phyloP scores from a whole-genome alignment of 2,113 vertebrate genomes.

The Coturnix japonica region DNA sequence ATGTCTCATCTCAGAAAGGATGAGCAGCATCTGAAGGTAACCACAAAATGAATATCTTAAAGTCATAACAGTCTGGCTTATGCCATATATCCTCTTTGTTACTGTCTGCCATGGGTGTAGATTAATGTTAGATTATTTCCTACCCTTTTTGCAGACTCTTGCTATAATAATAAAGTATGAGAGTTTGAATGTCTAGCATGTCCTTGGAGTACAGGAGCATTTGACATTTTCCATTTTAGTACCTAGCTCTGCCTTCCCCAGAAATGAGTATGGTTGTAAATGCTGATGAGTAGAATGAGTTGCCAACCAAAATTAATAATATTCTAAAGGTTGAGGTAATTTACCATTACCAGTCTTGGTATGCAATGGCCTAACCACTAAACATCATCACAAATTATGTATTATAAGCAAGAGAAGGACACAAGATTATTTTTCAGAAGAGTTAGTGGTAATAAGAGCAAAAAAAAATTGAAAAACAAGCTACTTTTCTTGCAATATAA shows the following conservation, averaged over 20 bases:
- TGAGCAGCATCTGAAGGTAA: conserved; percentile 4
- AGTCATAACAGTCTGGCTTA: not conserved
- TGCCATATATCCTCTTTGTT: conserved; percentile 25
- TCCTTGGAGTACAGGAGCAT: conserved; percentile 30
- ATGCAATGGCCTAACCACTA: not conserved
- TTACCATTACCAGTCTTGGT: not conserved
- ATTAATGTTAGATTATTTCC: conserved; percentile 54
- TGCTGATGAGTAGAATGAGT: conserved; percentile 12
- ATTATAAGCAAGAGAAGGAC: not conserved
- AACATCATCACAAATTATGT: not conserved
- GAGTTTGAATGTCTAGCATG: conserved; percentile 47
- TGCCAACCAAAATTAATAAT: conserved; percentile 58
- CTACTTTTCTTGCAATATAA: not conserved
- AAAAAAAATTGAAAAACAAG: conserved; percentile 37
- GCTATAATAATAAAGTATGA: conserved; percentile 60
- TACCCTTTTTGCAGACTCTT: conserved; percentile 23
- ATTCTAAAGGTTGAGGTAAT: conserved; percentile 62
- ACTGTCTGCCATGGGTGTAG: not conserved
- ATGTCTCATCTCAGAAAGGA: not conserved
- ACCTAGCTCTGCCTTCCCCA: conserved; percentile 17
- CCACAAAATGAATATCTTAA: not conserved
- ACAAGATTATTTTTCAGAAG: not conserved
- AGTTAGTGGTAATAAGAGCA: not conserved
- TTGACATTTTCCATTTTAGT: conserved; percentile 69
- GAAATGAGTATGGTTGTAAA: conserved; percentile 47